Conservation (phyloP, 2,888 invertebrate species). For the Cepaea hortensis region DNA sequence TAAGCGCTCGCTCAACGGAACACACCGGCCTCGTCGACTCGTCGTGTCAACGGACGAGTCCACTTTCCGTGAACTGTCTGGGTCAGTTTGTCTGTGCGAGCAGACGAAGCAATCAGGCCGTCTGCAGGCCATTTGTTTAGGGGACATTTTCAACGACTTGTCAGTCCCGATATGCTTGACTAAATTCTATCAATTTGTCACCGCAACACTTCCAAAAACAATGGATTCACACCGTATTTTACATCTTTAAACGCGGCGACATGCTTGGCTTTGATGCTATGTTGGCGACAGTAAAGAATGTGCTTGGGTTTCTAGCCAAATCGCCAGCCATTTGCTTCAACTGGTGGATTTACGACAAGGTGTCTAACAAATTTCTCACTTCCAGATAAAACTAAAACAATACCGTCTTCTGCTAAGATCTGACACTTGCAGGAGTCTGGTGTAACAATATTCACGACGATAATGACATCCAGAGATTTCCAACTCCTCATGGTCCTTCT, state of each 20-base stretch:
- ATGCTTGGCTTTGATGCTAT: neutral
- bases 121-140: conserved; percentile 1
- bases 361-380: neutral
- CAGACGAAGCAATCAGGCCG: conserved; percentile 43
- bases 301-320: conserved; percentile 14
- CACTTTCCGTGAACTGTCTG: conserved; percentile 39
- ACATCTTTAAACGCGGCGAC: neutral
- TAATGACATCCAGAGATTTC: neutral
- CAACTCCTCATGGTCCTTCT: neutral
- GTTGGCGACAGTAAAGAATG: conserved; percentile 27
- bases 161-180: neutral
- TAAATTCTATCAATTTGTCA: neutral
- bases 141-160: conserved; percentile 14
- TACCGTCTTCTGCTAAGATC: neutral
- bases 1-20: neutral
- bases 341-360: neutral
- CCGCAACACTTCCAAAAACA: neutral
- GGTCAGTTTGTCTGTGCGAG: conserved; percentile 43
- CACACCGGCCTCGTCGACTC: neutral
- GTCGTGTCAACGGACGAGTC: conserved; percentile 46
- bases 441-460: neutral
- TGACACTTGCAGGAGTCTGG: neutral
- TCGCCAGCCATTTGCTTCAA: conserved; percentile 30
- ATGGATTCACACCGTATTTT: neutral
- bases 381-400: no score